phyloP scores from a whole-genome alignment of 2,113 vertebrate genomes.

The Oceanodroma tethys region DNA sequence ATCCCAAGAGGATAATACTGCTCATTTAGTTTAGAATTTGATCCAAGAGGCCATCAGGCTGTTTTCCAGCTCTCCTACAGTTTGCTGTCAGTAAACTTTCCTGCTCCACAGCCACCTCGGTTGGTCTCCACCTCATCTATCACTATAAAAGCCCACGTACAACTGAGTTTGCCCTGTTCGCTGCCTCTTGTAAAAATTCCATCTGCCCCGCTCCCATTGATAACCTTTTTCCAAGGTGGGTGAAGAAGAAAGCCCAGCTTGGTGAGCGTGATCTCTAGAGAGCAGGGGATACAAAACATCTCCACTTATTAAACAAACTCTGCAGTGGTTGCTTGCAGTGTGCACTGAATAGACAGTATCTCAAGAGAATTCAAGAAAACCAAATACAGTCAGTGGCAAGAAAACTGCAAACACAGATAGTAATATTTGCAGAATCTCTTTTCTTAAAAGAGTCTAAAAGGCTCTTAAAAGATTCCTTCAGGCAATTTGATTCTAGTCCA shows the following conservation, averaged over 20 bases:
- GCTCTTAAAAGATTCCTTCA: background rate
- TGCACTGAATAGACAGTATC: background rate
- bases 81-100: background rate
- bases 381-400: background rate
- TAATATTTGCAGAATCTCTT: background rate
- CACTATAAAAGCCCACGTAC: background rate
- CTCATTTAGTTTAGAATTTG: background rate
- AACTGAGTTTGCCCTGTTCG: background rate
- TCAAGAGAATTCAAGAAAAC: background rate
- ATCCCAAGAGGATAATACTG: background rate
- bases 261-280: background rate
- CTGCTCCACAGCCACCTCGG: background rate
- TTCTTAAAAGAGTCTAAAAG: background rate
- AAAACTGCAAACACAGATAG: background rate
- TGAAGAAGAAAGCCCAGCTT: background rate
- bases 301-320: background rate
- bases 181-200: background rate
- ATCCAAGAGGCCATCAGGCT: background rate
- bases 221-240: background rate
- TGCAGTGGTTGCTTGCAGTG: background rate
- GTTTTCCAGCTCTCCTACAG: background rate
- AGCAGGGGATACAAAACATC: background rate
- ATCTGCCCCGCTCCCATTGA: background rate
- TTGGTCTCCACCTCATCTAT: background rate
- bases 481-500: slow-evolving; percentile 10